Conservation (phyloP, 2,888 invertebrate genomes). For the Cyclophora albipunctata region DNA sequence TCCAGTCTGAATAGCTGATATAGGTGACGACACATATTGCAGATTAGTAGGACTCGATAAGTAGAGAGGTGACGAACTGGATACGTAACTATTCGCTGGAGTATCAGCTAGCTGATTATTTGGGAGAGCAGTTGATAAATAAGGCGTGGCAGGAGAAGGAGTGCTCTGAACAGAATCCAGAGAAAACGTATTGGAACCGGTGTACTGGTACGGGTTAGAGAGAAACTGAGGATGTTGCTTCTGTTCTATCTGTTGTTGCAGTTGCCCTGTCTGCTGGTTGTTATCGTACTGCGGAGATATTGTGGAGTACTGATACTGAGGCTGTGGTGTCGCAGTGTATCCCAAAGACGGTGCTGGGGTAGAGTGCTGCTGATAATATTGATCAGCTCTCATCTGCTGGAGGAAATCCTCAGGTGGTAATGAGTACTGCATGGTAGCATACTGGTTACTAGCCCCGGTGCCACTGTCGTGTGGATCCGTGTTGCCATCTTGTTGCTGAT, state of each 20-base stretch:
- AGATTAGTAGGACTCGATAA: slow-evolving; percentile 56
- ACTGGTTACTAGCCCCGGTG: slow-evolving; percentile 66
- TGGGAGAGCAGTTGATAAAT: slow-evolving; percentile 49
- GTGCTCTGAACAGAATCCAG: slow-evolving; percentile 51
- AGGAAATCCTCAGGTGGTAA: slow-evolving; percentile 68
- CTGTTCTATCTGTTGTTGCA: slow-evolving; percentile 36
- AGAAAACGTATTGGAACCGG: slow-evolving; percentile 39
- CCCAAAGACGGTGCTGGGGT: slow-evolving; percentile 50
- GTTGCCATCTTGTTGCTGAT: slow-evolving; percentile 31
- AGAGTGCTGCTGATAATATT: slow-evolving; percentile 53
- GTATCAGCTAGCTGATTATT: slow-evolving; percentile 54
- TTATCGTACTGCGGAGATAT: slow-evolving; percentile 45
- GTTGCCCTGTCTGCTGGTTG: slow-evolving; percentile 39
- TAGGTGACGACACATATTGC: slow-evolving; percentile 59
- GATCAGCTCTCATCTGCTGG: slow-evolving; percentile 59
- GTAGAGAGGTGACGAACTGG: slow-evolving; percentile 58
- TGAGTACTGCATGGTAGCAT: slow-evolving; percentile 64
- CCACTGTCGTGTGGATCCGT: slow-evolving; percentile 47
- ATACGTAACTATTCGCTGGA: slow-evolving; percentile 51
- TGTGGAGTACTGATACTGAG: slow-evolving; percentile 60
- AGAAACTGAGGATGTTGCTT: slow-evolving; percentile 48
- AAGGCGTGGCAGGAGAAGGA: slow-evolving; percentile 48
- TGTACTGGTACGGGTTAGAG: slow-evolving; percentile 47
- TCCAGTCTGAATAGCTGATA: slow-evolving; percentile 49
- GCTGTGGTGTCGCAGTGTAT: slow-evolving; percentile 62